Base-by-base conservation (phyloP, 2,113 vertebrate genomes). In the Bettongia penicillata region DNA sequence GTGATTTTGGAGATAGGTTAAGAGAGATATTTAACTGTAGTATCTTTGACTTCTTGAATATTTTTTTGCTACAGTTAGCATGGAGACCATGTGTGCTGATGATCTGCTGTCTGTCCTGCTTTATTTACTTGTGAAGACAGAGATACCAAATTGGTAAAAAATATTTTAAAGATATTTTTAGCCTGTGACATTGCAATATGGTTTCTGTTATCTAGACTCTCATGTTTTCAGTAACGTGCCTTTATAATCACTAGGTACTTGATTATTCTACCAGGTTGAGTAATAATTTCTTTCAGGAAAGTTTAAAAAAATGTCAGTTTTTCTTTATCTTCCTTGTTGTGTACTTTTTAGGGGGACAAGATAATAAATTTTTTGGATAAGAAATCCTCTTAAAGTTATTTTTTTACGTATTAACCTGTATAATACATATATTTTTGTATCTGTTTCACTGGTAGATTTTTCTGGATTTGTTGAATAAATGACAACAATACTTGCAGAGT, bases 101-200 rank as follows among this genome's bases (percentile, higher is more conserved):
- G 99, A 99, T 96, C 99, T 99, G 24, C 99, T 99, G 0, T 99
- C 99, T 0, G 99, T 99, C 95, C 98, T 99, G 97, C 98, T 99
- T 49, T 99, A 99, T 96, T 98, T 99, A 96, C 98, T 99, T 95
- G 99, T 99, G 89, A 99, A 99, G 98, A 99, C 99, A 0, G 99
- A 99, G 97, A 99, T 99, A 94, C 99, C 99, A 51, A 99, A 99
- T 97, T 99, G 99, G 99, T 99, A 99, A 98, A 98, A 92, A 28
- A 31, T 94, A 1, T 50, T 50, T 50, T 90, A 91, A 89, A 25
- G 57, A 94, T 1, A 24, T 2, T 26, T 61, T 93, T 50, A 90
- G 93, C 28, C 9, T 49, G n/a, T 31, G 25, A 55, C 25, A 28
- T n/a, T 1, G 26, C 14, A 9, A 48, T 1, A 0, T 51, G 77